Conservation (phyloP, 2,888 invertebrate genomes). For the Selenia dentaria region DNA sequence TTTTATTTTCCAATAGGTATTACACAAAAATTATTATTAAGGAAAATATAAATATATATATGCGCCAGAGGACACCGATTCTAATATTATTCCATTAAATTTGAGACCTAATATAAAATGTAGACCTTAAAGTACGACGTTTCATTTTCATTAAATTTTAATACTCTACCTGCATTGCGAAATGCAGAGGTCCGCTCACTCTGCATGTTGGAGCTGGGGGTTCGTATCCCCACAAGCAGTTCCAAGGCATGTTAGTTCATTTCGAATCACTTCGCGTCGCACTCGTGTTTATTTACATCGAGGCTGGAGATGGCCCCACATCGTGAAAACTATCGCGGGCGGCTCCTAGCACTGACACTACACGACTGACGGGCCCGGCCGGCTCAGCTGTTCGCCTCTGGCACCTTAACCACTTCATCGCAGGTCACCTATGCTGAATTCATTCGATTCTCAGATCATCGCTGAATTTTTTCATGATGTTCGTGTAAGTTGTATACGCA, state of each 20-base stretch:
- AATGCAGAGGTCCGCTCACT: conserved; percentile 71
- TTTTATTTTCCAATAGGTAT: no score
- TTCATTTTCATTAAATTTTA: no score
- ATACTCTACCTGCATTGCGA: conserved; percentile 62
- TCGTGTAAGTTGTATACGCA: no score
- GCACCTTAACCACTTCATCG: conserved; percentile 7
- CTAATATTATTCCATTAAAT: no score
- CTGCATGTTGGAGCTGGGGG: conserved; percentile 70
- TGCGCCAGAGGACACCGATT: no score
- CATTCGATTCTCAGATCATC: conserved; percentile 13
- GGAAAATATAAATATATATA: no score
- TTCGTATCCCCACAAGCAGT: conserved; percentile 78
- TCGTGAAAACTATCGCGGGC: conserved; percentile 11
- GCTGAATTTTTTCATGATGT: conserved; percentile 5
- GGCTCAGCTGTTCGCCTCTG: conserved; percentile 16
- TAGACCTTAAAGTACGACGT: no score
- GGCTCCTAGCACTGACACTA: conserved; percentile 23
- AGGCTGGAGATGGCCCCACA: conserved; percentile 9
- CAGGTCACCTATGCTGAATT: conserved; percentile 13
- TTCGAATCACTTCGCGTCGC: conserved; percentile 33
- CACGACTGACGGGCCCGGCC: conserved; percentile 28
- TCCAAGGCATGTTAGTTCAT: conserved; percentile 77
- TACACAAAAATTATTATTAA: no score
- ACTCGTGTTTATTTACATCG: conserved; percentile 29
- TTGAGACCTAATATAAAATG: no score